A percentile compares a stretch with the other conserved stretches of the same genome.
These are phyloP conservation scores for Rhinogobio ventralis DNA, from an alignment of 2,797 vertebrate species.

Conservation along the genomic window DNA sequence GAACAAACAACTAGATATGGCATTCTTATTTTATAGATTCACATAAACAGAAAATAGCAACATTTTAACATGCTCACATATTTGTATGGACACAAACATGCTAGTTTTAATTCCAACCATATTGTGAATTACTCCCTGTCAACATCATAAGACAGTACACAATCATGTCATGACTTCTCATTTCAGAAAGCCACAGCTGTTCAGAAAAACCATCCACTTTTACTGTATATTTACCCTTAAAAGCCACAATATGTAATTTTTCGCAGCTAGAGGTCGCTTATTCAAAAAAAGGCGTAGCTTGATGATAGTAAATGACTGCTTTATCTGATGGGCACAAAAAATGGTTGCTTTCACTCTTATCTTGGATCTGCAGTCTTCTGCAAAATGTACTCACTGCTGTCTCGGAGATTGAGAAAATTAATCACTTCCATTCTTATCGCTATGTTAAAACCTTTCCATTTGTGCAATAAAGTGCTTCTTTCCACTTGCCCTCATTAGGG, in stretches of 20 bases:
- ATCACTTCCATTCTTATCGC: not conserved
- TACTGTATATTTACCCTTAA: not conserved
- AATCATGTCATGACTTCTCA: not conserved
- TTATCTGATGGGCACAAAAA: constrained; percentile 4
- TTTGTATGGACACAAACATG: not conserved
- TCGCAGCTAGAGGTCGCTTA: too few relatives aligned
- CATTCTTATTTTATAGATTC: not conserved
- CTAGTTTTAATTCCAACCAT: not conserved
- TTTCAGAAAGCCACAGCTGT: not conserved
- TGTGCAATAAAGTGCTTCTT: not conserved
- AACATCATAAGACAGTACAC: not conserved
- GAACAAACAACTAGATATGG: not conserved
- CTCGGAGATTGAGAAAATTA: not conserved
- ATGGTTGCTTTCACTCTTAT: constrained; percentile 18
- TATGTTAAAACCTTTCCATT: not conserved
- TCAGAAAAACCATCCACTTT: not conserved
- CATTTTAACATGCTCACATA: not conserved
- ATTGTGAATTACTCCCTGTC: constrained; percentile 12
- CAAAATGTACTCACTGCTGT: not conserved
- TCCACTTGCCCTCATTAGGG: not conserved
- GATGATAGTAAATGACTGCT: not conserved
- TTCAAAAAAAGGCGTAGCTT: too few relatives aligned
- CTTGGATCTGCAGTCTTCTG: not conserved
- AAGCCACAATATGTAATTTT: too few relatives aligned
- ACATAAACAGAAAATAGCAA: not conserved